Conservation (phyloP, 2,113 vertebrate species). For the Pluvialis apricaria region DNA sequence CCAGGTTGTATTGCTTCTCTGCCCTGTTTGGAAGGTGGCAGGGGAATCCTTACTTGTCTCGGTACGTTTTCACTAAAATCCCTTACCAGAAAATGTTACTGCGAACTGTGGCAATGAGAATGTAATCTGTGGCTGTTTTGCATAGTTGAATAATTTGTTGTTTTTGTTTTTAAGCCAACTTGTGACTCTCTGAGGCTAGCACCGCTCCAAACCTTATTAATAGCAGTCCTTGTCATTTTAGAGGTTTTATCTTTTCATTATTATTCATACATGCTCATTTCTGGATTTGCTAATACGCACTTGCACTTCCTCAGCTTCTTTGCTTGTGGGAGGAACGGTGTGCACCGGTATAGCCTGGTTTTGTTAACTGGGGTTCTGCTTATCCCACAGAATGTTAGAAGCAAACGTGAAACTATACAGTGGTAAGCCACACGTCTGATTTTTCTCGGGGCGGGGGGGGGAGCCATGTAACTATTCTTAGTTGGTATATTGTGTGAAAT, state of each 20-base stretch:
- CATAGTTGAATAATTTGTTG: slow-evolving; percentile 20
- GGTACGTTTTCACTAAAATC: background rate
- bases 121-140: slow-evolving; percentile 9
- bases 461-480: background rate
- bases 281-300: background rate
- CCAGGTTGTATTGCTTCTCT: background rate
- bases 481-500: slow-evolving; percentile 9
- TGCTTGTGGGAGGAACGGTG: background rate
- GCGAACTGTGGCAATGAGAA: background rate
- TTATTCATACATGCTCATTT: background rate
- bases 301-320: background rate
- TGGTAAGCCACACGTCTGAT: background rate
- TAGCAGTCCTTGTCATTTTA: background rate
- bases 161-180: slow-evolving; percentile 1
- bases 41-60: background rate
- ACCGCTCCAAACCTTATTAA: background rate
- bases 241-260: slow-evolving; percentile 4
- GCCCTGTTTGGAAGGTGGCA: background rate
- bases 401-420: background rate
- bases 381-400: background rate
- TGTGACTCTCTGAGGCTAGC: background rate
- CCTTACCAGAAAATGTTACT: background rate
- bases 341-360: background rate
- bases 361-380: background rate
- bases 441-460: background rate